phyloP scores from a whole-genome alignment of 2,888 invertebrate genomes.

The Caenorhabditis sp. region DNA sequence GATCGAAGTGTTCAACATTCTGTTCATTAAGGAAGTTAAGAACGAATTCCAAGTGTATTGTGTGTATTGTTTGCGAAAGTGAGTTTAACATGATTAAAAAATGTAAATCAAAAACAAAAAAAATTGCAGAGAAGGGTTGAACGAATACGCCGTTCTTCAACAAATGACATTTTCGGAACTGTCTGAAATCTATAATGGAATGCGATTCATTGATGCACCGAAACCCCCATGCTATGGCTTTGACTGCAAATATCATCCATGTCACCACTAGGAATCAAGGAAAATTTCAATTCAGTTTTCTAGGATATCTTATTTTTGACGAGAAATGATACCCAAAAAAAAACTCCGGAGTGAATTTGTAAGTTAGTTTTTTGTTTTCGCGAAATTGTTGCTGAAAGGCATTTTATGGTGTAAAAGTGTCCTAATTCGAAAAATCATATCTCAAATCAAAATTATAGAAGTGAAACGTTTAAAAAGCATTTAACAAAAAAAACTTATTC shows the following conservation, averaged over 20 bases:
- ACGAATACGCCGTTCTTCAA: slow-evolving; percentile 91
- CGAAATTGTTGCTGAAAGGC: too few relatives aligned
- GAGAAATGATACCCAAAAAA: too few relatives aligned
- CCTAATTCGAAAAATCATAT: too few relatives aligned
- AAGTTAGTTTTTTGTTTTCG: too few relatives aligned
- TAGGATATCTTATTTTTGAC: not conserved
- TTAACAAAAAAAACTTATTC: too few relatives aligned
- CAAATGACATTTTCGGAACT: slow-evolving; percentile 92
- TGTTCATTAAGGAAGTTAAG: slow-evolving; percentile 86
- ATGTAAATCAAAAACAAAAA: too few relatives aligned
- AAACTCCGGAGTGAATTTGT: too few relatives aligned
- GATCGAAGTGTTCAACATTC: slow-evolving; percentile 96
- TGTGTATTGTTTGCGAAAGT: slow-evolving; percentile 86
- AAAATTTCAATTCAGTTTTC: too few relatives aligned
- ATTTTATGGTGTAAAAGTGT: too few relatives aligned
- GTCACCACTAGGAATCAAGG: not conserved
- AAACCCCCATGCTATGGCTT: slow-evolving; percentile 19
- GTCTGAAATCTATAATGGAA: slow-evolving; percentile 83
- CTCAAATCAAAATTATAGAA: too few relatives aligned
- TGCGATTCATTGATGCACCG: slow-evolving; percentile 50
- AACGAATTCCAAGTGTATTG: slow-evolving; percentile 87
- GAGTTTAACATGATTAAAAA: slow-evolving; percentile 8
- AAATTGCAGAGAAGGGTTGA: slow-evolving; percentile 78
- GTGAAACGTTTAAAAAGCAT: too few relatives aligned
- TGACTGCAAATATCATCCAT: not conserved